Evolutionary conservation across 2,113 vertebrate genomes (phyloP), one percentile per base, ranked within the genome.

Genomic region (Paedocypris sp.): DNA sequence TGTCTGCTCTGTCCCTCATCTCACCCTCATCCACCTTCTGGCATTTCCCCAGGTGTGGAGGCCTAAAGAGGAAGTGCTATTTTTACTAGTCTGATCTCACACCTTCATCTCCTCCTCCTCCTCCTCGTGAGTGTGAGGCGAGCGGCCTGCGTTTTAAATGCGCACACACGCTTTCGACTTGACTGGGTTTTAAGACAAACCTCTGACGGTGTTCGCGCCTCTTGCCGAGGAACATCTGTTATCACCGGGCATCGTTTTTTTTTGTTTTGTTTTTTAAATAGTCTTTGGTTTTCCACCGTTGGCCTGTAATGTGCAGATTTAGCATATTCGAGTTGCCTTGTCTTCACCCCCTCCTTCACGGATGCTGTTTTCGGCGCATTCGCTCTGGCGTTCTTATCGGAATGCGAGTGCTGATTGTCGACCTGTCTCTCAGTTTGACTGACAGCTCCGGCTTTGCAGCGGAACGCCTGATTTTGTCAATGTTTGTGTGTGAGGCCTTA

Each of bases 391-490:
- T 79, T 70, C 82, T 86, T 86, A 86, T 86, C 84, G 67, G 81
- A 61, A 66, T 70, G 66, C 69, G 73, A 80, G 77, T 79, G 80
- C 82, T 81, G 83, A 86, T 86, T 85, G 82, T 82, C 71, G 80
- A 75, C 77, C 79, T 82, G 84, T 84, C 82, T 80, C 80, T 86
- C 83, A 83, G 73, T 71, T 78, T 85, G 84, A 86, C 76, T 85
- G 84, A 80, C 84, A 83, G 84, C 68, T 77, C 19, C 67, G 76
- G 75, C 80, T 77, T 56, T 69, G 79, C 79, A 72, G 78, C 78
- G 79, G 83, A 84, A 84, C 73, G 81, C 77, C 82, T 83, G 84
- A 85, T 85, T 83, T 80, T 82, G 84, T 86, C 82, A 83, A 74
- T 86, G 84, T 86, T 84, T 86, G 83, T 86, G 81, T 84, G 83